Percentiles rank a stretch among this genome's conserved stretches.
phyloP scores from a whole-genome alignment of 2,113 vertebrate species.

The Andinoacara biseriatus region DNA sequence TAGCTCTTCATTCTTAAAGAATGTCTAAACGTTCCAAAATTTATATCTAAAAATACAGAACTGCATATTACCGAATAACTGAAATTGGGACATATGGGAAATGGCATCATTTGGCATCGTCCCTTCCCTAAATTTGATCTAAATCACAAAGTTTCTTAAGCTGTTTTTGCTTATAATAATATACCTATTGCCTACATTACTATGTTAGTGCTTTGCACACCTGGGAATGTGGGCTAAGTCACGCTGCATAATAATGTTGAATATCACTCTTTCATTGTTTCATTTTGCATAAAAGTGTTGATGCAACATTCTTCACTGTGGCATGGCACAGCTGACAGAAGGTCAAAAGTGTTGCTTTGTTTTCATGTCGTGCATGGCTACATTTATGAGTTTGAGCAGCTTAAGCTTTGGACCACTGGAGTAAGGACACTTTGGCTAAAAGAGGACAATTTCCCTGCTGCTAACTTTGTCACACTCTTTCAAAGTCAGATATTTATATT shows the following conservation, averaged over 20 bases:
- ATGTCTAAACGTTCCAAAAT: neutral
- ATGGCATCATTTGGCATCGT: neutral
- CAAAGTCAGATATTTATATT: neutral
- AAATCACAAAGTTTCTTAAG: neutral
- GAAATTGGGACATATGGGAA: neutral
- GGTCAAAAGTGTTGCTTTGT: neutral
- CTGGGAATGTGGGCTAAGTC: no score
- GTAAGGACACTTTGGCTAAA: neutral
- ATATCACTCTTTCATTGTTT: neutral
- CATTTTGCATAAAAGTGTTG: neutral
- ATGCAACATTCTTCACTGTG: neutral
- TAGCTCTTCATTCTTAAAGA: neutral
- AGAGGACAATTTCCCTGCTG: neutral
- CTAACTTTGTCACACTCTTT: neutral
- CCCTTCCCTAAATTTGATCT: neutral
- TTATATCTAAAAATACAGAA: neutral
- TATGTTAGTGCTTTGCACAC: neutral
- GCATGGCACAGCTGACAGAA: constrained; percentile 16
- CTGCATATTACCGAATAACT: neutral
- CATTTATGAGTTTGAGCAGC: neutral
- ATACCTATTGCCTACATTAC: neutral
- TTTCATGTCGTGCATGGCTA: neutral
- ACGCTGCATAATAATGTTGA: no score
- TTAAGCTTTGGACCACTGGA: neutral
- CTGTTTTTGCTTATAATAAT: neutral